A percentile compares a stretch with the other conserved stretches of the same genome.
Conservation (phyloP, 2,888 invertebrate species). For the Nymphalis polychloros region DNA sequence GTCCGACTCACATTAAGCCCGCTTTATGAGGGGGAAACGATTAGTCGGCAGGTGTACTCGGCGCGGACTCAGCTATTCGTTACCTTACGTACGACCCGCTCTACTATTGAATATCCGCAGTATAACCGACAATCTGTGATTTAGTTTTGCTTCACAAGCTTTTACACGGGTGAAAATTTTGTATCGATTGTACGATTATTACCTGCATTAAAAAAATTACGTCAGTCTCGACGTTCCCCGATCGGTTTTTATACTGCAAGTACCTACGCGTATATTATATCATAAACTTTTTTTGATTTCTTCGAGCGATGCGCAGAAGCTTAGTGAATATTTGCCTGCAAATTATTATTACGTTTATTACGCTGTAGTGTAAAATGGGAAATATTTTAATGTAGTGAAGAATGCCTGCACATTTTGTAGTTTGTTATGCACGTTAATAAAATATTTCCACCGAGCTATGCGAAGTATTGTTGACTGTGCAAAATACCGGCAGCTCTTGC, state of each 20-base stretch:
- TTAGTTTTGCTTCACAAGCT: background rate
- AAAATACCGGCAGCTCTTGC: background rate
- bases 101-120: background rate
- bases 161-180: too few species aligned
- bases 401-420: slow-evolving; percentile 21
- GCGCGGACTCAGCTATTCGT: slow-evolving; percentile 13
- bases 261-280: too few species aligned
- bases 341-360: background rate
- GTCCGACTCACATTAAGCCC: slow-evolving; percentile 29
- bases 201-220: too few species aligned
- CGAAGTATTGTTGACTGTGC: slow-evolving; percentile 1
- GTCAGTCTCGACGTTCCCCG: too few species aligned
- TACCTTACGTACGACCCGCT: background rate
- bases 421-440: slow-evolving; percentile 24
- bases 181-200: too few species aligned
- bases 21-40: slow-evolving; percentile 32
- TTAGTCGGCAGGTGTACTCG: slow-evolving; percentile 27
- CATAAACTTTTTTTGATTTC: too few species aligned
- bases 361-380: background rate
- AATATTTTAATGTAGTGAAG: slow-evolving; percentile 10
- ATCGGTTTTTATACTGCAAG: too few species aligned
- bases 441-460: slow-evolving; percentile 19
- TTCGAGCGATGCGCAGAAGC: too few species aligned
- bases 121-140: background rate
- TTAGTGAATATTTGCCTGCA: background rate